Conservation (phyloP, 2,113 vertebrate species). For the Pseudopodoces humilis region DNA sequence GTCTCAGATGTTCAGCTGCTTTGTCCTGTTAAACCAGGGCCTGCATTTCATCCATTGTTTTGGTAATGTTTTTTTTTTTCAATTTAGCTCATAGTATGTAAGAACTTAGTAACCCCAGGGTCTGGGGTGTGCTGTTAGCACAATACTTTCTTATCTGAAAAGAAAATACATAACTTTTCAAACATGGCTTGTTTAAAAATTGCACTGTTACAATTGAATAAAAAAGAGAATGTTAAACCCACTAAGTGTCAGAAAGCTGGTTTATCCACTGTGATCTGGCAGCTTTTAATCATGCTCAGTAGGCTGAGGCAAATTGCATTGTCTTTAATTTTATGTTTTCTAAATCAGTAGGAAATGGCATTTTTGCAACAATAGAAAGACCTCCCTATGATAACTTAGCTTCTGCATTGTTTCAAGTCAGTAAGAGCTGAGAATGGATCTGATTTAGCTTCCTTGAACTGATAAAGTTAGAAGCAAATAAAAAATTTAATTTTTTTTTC, state of each 20-base stretch:
- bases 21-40: background rate
- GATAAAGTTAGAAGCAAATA: background rate
- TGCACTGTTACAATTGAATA: background rate
- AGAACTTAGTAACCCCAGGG: background rate
- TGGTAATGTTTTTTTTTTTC: background rate
- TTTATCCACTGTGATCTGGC: conserved; percentile 3
- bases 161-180: background rate
- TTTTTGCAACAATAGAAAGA: conserved; percentile 30
- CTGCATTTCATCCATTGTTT: background rate
- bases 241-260: background rate
- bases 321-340: conserved; percentile 26
- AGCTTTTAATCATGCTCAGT: background rate
- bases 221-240: background rate
- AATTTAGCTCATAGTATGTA: background rate
- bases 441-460: background rate
- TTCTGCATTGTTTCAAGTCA: background rate
- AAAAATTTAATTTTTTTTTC: background rate
- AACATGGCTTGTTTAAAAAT: background rate
- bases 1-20: background rate
- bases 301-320: background rate
- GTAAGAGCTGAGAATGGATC: background rate
- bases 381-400: background rate
- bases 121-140: background rate
- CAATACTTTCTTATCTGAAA: background rate
- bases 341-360: background rate